Evolutionary conservation across 2,113 vertebrate genomes (phyloP).

Genomic region (Etheostoma cragini): DNA sequence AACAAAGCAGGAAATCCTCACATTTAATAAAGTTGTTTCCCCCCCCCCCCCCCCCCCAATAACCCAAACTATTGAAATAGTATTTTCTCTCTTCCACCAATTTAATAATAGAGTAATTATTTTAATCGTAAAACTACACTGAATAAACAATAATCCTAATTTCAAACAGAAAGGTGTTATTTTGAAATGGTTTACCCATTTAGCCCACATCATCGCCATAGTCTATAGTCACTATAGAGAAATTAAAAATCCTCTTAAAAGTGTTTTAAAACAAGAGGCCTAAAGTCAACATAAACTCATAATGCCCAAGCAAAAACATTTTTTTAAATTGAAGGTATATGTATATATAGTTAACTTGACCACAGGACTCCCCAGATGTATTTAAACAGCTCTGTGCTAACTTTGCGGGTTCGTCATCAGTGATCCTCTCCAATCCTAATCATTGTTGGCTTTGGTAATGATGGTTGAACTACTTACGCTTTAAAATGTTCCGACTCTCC

Average conservation of each 20-base stretch:
- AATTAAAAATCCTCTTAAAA: neutral
- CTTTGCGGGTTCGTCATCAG: neutral
- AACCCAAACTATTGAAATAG: neutral
- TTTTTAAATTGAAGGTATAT: neutral
- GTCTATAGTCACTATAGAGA: neutral
- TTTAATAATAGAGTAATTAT: neutral
- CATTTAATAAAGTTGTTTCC: neutral
- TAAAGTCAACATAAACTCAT: neutral
- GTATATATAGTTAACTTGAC: too few species aligned
- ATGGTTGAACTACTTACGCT: constrained; percentile 88
- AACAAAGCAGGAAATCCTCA: neutral
- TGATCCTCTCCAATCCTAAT: neutral
- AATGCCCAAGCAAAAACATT: neutral
- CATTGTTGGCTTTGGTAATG: neutral
- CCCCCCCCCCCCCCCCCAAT: too few species aligned
- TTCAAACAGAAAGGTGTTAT: neutral
- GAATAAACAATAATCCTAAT: neutral
- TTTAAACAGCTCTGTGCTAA: neutral
- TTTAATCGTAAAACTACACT: neutral
- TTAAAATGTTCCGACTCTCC: constrained; percentile 97
- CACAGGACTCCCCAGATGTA: too few species aligned
- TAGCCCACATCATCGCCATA: neutral
- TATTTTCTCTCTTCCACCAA: neutral
- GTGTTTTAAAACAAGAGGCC: neutral
- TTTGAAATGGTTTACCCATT: neutral